Evolutionary conservation across 2,113 vertebrate genomes (phyloP).

Genomic region (Equus przewalskii): DNA sequence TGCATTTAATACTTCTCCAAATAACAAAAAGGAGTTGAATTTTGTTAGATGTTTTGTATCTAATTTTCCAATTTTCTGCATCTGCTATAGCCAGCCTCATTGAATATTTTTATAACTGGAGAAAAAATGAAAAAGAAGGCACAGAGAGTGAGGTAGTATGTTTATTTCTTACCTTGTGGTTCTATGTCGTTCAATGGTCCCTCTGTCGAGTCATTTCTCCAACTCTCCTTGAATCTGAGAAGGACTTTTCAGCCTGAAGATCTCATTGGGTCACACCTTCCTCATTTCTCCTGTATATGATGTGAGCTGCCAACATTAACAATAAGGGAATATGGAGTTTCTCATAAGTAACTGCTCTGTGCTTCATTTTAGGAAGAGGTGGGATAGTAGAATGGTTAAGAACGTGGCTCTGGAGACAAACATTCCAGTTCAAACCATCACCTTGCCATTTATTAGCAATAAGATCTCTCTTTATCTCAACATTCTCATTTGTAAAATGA

Average conservation of each 20-base stretch:
- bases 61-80: not conserved
- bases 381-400: not conserved
- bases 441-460: not conserved
- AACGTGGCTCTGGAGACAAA: not conserved
- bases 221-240: not conserved
- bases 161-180: not conserved
- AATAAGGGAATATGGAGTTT: not conserved
- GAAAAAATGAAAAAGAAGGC: not conserved
- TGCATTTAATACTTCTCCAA: not conserved
- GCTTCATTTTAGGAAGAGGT: not conserved
- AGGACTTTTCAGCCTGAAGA: not conserved
- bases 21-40: slow-evolving; percentile 16
- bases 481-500: slow-evolving; percentile 19
- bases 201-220: not conserved
- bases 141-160: not conserved
- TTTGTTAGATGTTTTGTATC: not conserved
- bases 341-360: not conserved
- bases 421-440: not conserved
- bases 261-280: not conserved
- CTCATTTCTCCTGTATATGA: not conserved
- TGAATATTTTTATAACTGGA: not conserved
- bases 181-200: not conserved
- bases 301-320: not conserved
- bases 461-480: slow-evolving; percentile 20
- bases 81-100: not conserved